These are phyloP conservation scores for Drosophila rufa DNA, from an alignment of 1,140 invertebrate species.

Conservation along the genomic window DNA sequence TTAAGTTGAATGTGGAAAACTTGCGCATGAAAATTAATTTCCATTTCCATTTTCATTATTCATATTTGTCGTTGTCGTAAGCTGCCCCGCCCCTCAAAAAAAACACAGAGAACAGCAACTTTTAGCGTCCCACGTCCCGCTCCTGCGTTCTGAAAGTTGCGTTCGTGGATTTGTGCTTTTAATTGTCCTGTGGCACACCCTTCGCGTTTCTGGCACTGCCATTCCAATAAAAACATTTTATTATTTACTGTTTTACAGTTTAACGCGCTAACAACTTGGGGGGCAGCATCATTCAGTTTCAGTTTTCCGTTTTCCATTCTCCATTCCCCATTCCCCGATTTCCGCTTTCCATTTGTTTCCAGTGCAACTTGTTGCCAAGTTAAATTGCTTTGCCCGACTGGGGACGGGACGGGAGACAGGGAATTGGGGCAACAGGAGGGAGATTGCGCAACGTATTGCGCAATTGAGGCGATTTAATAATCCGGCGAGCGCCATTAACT, in stretches of 20 bases:
- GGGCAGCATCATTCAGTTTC: conserved; percentile 48
- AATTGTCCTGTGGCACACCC: conserved; percentile 46
- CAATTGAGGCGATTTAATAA: conserved; percentile 37
- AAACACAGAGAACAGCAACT: conserved; percentile 40
- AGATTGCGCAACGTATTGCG: conserved; percentile 36
- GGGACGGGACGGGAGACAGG: background rate
- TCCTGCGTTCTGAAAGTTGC: conserved; percentile 49
- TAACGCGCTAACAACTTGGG: conserved; percentile 72
- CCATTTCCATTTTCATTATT: conserved; percentile 76
- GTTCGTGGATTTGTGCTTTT: conserved; percentile 66
- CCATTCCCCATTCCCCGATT: no score
- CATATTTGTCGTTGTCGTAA: conserved; percentile 57
- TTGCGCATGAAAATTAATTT: conserved; percentile 75
- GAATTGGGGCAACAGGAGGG: background rate
- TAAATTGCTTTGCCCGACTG: conserved; percentile 56
- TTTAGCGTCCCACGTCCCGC: conserved; percentile 32
- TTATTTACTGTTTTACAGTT: conserved; percentile 76
- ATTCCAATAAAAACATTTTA: conserved; percentile 73
- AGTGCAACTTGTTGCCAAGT: conserved; percentile 69
- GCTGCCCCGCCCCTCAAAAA: background rate
- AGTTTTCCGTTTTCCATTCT: conserved; percentile 9
- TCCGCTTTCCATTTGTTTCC: conserved; percentile 8
- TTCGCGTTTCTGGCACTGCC: conserved; percentile 37
- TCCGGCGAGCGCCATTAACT: conserved; percentile 16
- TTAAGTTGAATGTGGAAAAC: conserved; percentile 55